Conservation (phyloP, 2,888 invertebrate genomes). For the Noctua janthe region DNA sequence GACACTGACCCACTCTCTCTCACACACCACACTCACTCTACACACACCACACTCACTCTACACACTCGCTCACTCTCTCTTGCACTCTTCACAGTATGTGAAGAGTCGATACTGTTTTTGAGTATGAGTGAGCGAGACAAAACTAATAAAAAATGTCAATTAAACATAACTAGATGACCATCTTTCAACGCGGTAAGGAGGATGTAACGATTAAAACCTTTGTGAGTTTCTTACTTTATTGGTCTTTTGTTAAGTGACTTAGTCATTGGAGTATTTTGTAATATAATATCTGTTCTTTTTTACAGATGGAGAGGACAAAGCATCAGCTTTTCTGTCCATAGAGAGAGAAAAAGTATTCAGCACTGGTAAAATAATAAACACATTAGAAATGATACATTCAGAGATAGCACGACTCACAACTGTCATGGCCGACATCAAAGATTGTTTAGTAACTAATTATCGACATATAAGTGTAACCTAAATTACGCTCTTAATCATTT, state of each 20-base stretch:
- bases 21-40: too few species aligned
- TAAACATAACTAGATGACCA: not conserved
- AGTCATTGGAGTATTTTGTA: not conserved
- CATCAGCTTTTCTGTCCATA: slow-evolving; percentile 73
- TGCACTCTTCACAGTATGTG: too few species aligned
- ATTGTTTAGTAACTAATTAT: slow-evolving; percentile 67
- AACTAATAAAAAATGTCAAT: not conserved
- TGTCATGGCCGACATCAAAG: slow-evolving; percentile 78
- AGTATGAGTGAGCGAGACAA: not conserved
- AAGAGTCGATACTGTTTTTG: not conserved
- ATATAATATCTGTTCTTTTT: slow-evolving; percentile 5
- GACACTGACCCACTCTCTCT: too few species aligned
- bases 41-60: too few species aligned
- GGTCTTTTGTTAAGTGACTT: not conserved
- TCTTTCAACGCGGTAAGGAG: not conserved
- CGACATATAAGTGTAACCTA: slow-evolving; percentile 57
- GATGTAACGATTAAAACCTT: too few species aligned
- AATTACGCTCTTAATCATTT: not conserved
- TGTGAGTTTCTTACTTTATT: not conserved
- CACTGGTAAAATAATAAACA: slow-evolving; percentile 70
- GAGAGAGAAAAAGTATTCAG: slow-evolving; percentile 76
- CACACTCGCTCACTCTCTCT: too few species aligned
- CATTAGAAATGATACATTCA: slow-evolving; percentile 72
- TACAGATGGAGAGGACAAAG: slow-evolving; percentile 74
- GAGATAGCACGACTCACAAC: slow-evolving; percentile 75